phyloP scores from a whole-genome alignment of 2,797 vertebrate species.

The Acrossocheilus wenchowensis region DNA sequence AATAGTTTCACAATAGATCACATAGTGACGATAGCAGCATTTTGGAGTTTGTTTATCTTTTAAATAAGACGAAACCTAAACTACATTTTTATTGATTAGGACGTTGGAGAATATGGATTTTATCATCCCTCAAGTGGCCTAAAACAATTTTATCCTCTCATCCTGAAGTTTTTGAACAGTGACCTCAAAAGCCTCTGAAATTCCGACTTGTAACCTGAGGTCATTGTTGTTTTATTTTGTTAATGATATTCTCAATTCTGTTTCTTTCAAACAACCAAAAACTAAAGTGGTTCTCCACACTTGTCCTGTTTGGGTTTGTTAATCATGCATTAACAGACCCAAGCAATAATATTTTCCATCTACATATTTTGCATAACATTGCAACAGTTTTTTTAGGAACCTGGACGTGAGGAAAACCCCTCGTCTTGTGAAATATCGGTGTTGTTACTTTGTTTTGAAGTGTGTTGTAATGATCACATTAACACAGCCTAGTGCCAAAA shows the following conservation, averaged over 20 bases:
- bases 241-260: constrained; percentile 11
- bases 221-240: constrained; percentile 15
- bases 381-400: constrained; percentile 59
- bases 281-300: background rate
- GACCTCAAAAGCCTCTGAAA: constrained; percentile 8
- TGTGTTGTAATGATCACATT: constrained; percentile 3
- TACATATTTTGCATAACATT: constrained; percentile 35
- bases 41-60: background rate
- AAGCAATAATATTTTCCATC: constrained; percentile 44
- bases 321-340: constrained; percentile 70
- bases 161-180: constrained; percentile 16
- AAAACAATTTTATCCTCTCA: background rate
- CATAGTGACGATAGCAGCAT: too few species aligned
- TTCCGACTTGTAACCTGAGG: background rate
- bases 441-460: background rate
- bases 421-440: constrained; percentile 50
- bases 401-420: constrained; percentile 67
- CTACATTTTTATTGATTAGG: background rate
- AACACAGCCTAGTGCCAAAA: background rate
- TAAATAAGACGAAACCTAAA: background rate
- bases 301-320: constrained; percentile 37
- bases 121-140: background rate
- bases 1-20: background rate
- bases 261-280: constrained; percentile 5
- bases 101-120: background rate